phyloP scores from a whole-genome alignment of 2,797 vertebrate genomes.

The Molossus alvarezi region DNA sequence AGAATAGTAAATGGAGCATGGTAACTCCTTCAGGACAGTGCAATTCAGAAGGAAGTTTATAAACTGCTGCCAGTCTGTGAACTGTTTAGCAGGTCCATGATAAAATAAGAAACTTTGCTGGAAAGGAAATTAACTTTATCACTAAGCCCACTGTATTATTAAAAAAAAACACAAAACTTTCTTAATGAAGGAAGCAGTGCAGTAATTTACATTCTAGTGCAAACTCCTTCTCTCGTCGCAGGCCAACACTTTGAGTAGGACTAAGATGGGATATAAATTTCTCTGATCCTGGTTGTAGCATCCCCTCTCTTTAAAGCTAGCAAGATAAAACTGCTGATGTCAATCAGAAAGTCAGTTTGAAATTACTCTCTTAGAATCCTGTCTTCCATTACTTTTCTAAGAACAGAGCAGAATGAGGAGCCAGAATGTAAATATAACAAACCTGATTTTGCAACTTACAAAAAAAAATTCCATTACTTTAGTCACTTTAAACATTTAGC shows the following conservation, averaged over 20 bases:
- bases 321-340: constrained; percentile 37
- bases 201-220: constrained; percentile 30
- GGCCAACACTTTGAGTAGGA: background rate
- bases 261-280: background rate
- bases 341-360: background rate
- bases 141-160: background rate
- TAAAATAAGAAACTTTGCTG: constrained; percentile 25
- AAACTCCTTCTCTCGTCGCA: background rate
- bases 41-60: background rate
- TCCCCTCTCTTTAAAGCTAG: constrained; percentile 18
- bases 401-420: constrained; percentile 22
- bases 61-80: constrained; percentile 14
- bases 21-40: constrained; percentile 38
- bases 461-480: constrained; percentile 24
- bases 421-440: constrained; percentile 62
- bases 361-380: background rate
- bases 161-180: background rate
- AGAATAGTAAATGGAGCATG: constrained; percentile 40
- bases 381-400: constrained; percentile 63
- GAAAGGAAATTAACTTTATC: constrained; percentile 31
- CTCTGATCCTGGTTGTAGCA: constrained; percentile 1
- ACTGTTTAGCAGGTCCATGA: background rate
- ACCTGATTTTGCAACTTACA: constrained; percentile 27
- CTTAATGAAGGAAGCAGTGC: constrained; percentile 49
- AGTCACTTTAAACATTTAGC: constrained; percentile 66